A percentile compares a stretch with the other conserved stretches of the same genome.
These are phyloP conservation scores for Colossoma macropomum DNA, from an alignment of 2,113 vertebrate species.

Conservation along the genomic window DNA sequence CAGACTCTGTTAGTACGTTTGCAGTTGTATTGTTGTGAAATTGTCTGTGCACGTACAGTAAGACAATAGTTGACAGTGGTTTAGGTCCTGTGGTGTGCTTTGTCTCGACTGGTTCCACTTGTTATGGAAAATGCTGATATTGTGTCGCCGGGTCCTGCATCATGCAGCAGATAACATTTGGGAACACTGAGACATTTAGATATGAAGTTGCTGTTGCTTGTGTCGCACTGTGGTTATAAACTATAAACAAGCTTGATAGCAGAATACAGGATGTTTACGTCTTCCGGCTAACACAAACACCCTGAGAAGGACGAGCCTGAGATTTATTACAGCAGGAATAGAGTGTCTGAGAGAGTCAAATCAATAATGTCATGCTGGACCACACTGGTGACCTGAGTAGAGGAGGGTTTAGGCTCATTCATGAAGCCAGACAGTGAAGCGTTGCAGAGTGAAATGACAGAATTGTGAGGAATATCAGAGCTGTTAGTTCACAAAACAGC, in stretches of 20 bases:
- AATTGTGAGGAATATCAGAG: neutral
- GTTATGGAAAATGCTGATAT: conserved; percentile 46
- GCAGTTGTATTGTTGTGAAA: too few relatives aligned
- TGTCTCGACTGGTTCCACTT: conserved; percentile 31
- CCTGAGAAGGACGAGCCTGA: neutral
- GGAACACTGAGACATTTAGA: conserved; percentile 35
- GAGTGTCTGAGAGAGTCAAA: neutral
- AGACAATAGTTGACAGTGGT: neutral
- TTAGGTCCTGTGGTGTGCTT: conserved; percentile 12
- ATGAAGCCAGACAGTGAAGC: neutral
- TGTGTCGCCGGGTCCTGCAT: conserved; percentile 45
- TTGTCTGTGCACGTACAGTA: too few relatives aligned
- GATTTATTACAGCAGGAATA: neutral
- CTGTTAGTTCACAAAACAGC: neutral
- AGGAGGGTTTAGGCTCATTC: neutral
- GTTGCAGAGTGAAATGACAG: neutral
- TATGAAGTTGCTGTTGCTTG: conserved; percentile 26
- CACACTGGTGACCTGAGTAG: neutral
- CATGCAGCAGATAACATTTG: conserved; percentile 23
- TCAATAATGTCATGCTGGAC: conserved; percentile 10
- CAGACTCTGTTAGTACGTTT: too few relatives aligned
- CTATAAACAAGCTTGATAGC: neutral
- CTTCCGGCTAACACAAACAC: neutral
- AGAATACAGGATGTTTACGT: conserved; percentile 29
- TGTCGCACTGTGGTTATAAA: neutral